A percentile compares a stretch with the other conserved stretches of the same genome.
These are phyloP conservation scores for Andrena dorsata DNA, from an alignment of 2,888 invertebrate species.

Conservation along the genomic window DNA sequence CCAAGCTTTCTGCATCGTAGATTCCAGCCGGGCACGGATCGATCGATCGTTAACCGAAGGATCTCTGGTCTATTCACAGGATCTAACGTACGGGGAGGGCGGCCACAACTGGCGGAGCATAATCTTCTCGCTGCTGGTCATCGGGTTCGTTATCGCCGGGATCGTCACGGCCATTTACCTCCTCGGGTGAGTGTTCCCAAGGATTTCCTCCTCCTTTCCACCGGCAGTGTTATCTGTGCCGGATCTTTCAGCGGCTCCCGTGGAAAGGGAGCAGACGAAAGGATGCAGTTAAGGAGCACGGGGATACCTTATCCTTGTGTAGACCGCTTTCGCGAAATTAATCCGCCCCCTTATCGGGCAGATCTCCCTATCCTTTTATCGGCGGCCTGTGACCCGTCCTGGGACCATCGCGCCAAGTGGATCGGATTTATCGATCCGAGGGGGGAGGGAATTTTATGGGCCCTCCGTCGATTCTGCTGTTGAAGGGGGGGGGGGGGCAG, in stretches of 20 bases:
- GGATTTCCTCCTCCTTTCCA: background rate
- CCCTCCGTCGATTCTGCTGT: background rate
- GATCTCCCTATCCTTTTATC: slow-evolving; percentile 23
- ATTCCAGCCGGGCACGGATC: background rate
- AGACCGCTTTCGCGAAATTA: slow-evolving; percentile 42
- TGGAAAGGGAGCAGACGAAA: background rate
- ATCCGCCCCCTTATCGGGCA: slow-evolving; percentile 7
- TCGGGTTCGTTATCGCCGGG: slow-evolving; percentile 94
- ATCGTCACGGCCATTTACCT: slow-evolving; percentile 95
- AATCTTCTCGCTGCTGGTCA: slow-evolving; percentile 94
- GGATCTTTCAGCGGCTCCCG: slow-evolving; percentile 10
- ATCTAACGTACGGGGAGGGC: slow-evolving; percentile 91
- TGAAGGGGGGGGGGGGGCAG: background rate
- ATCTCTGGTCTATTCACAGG: slow-evolving; percentile 86
- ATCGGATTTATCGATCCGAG: slow-evolving; percentile 26
- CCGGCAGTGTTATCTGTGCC: background rate
- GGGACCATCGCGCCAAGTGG: slow-evolving; percentile 12
- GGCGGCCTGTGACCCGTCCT: slow-evolving; percentile 2
- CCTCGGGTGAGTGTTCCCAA: slow-evolving; percentile 88
- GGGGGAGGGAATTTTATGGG: slow-evolving; percentile 6
- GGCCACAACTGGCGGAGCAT: slow-evolving; percentile 96
- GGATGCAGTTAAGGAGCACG: slow-evolving; percentile 29
- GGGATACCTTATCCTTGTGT: slow-evolving; percentile 11
- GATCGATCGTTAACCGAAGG: slow-evolving; percentile 54
- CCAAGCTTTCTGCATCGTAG: slow-evolving; percentile 64